Evolutionary conservation across 2,888 invertebrate genomes (phyloP).

Genomic region (Stramonita haemastoma): DNA sequence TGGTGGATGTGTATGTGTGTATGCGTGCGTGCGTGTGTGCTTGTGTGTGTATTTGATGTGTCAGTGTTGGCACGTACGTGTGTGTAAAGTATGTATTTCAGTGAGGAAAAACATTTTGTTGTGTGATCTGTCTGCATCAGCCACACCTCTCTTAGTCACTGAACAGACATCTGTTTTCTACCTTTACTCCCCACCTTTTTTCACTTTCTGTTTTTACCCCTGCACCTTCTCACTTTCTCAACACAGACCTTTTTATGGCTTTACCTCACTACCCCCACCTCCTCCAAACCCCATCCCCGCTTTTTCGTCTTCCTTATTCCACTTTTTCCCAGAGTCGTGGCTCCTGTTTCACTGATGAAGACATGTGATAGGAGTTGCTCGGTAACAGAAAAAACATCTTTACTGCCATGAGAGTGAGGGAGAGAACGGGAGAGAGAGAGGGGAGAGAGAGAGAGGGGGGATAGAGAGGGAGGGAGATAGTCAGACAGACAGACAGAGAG

Average conservation of each 20-base stretch:
- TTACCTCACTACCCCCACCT: background rate
- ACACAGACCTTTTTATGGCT: background rate
- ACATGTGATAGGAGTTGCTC: background rate
- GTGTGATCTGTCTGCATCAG: too few species aligned
- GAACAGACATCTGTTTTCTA: background rate
- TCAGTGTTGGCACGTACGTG: background rate
- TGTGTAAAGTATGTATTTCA: background rate
- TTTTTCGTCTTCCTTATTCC: background rate
- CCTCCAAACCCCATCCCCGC: background rate
- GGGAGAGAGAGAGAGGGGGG: background rate
- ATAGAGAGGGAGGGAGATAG: background rate
- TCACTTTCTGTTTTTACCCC: background rate
- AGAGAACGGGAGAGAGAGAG: background rate
- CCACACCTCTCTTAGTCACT: too few species aligned
- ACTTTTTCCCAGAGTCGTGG: too few species aligned
- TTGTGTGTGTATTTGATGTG: background rate
- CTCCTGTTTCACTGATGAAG: background rate
- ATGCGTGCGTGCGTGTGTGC: conserved; percentile 13
- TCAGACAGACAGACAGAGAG: background rate
- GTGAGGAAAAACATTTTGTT: too few species aligned
- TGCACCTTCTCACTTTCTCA: background rate
- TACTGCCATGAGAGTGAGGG: background rate
- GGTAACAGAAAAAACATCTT: background rate
- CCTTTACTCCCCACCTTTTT: background rate
- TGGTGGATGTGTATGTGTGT: background rate